Percentiles rank a stretch among this genome's conserved stretches.
These are phyloP conservation scores for Harpalus rubripes DNA, from an alignment of 2,888 invertebrate genomes.

Conservation along the genomic window DNA sequence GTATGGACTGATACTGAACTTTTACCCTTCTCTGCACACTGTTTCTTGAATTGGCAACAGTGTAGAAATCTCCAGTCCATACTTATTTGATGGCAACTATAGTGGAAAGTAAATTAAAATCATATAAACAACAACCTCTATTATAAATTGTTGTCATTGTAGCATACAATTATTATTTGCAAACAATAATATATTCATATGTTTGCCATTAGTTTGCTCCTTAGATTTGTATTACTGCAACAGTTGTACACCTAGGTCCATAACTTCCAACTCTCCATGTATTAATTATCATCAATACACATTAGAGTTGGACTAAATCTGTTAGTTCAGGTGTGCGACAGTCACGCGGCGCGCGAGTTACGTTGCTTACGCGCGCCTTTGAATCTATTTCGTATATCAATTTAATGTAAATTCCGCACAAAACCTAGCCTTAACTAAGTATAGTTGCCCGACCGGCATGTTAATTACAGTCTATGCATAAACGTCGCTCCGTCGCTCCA, in stretches of 20 bases:
- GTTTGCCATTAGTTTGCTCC: neutral
- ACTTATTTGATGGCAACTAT: too few species aligned
- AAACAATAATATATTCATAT: neutral
- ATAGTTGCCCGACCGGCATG: constrained; percentile 60
- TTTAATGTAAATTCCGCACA: constrained; percentile 73
- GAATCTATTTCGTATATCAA: constrained; percentile 73
- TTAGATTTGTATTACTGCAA: neutral
- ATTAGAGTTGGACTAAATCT: neutral
- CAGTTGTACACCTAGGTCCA: neutral
- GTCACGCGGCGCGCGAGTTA: constrained; percentile 11
- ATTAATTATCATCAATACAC: neutral
- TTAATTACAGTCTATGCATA: constrained; percentile 60
- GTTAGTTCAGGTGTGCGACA: neutral
- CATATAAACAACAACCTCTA: too few species aligned
- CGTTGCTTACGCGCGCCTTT: constrained; percentile 10
- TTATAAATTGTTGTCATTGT: neutral
- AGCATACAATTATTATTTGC: neutral
- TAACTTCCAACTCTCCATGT: neutral
- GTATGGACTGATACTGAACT: too few species aligned
- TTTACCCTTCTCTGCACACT: too few species aligned
- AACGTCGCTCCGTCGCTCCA: constrained; percentile 1
- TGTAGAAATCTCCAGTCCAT: too few species aligned
- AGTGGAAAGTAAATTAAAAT: too few species aligned
- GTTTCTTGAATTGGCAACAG: too few species aligned
- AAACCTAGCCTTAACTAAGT: constrained; percentile 71